phyloP scores from a whole-genome alignment of 2,113 vertebrate genomes.

The Protomyctophum bolini region DNA sequence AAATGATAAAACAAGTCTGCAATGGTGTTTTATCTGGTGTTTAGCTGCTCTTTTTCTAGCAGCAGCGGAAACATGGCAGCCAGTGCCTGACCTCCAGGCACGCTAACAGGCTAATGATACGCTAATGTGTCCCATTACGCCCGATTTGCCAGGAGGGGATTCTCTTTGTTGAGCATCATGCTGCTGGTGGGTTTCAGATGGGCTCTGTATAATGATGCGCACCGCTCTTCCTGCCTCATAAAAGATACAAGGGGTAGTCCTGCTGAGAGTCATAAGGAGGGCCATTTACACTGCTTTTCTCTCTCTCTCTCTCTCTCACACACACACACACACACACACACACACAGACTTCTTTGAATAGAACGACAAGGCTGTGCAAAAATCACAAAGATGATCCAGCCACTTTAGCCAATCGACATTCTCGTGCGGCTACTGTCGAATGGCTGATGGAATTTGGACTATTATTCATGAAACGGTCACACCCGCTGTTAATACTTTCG shows the following conservation, averaged over 20 bases:
- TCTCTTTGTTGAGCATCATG: slow-evolving; percentile 78
- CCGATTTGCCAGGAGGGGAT: slow-evolving; percentile 77
- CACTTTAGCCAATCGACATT: slow-evolving; percentile 44
- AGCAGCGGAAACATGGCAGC: slow-evolving; percentile 67
- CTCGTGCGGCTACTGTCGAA: slow-evolving; percentile 29
- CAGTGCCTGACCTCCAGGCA: slow-evolving; percentile 73
- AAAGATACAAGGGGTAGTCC: slow-evolving; percentile 74
- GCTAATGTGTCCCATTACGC: slow-evolving; percentile 82
- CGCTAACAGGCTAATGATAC: slow-evolving; percentile 77
- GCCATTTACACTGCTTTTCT: slow-evolving; percentile 75
- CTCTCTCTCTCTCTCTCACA: too few relatives aligned
- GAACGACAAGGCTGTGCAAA: slow-evolving; percentile 57
- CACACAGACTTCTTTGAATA: slow-evolving; percentile 73
- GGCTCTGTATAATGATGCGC: slow-evolving; percentile 74
- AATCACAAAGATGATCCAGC: slow-evolving; percentile 57
- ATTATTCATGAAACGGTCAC: slow-evolving; percentile 22
- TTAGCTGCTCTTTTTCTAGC: slow-evolving; percentile 43
- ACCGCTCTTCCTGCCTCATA: slow-evolving; percentile 77
- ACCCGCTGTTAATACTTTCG: slow-evolving; percentile 38
- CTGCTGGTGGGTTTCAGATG: slow-evolving; percentile 73
- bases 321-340: too few relatives aligned
- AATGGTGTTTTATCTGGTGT: slow-evolving; percentile 48
- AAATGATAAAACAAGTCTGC: neutral
- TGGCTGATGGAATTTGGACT: slow-evolving; percentile 35
- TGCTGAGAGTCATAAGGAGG: slow-evolving; percentile 80